Evolutionary conservation across 1,140 invertebrate species (phyloP).

Genomic region (Hyposmocoma kahamanoa): DNA sequence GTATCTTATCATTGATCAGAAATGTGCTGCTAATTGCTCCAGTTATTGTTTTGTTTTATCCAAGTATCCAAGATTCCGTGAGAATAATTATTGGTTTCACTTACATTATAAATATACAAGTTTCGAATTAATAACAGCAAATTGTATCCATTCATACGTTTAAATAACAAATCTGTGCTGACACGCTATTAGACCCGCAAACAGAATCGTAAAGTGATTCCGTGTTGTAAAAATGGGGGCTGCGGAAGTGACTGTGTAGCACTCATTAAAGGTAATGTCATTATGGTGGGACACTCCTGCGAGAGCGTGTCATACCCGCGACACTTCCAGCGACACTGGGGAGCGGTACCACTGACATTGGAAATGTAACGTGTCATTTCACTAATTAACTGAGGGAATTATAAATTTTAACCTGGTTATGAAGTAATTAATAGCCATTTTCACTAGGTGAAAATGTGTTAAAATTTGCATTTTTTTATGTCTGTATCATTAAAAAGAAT

Average conservation of each 20-base stretch:
- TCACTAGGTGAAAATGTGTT: not conserved
- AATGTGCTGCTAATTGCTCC: too few species aligned
- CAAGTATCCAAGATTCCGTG: too few species aligned
- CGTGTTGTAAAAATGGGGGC: slow-evolving; percentile 17
- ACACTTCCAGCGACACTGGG: slow-evolving; percentile 17
- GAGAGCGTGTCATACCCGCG: slow-evolving; percentile 17
- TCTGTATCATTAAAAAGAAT: not conserved
- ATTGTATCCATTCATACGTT: too few species aligned
- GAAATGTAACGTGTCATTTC: slow-evolving; percentile 23
- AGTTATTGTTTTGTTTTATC: too few species aligned
- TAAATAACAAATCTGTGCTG: too few species aligned
- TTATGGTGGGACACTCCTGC: slow-evolving; percentile 25
- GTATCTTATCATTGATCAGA: not conserved
- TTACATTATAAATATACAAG: too few species aligned
- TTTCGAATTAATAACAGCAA: too few species aligned
- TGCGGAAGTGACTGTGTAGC: slow-evolving; percentile 18
- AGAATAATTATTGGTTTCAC: too few species aligned
- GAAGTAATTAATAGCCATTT: too few species aligned
- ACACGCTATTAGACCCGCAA: not conserved
- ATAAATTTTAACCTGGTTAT: slow-evolving; percentile 10
- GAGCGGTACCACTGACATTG: slow-evolving; percentile 13
- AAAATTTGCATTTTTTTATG: not conserved
- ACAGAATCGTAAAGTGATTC: not conserved
- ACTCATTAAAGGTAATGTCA: slow-evolving; percentile 22
- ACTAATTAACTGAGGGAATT: slow-evolving; percentile 24